Base-by-base conservation (phyloP, 2,797 vertebrate species). In the Eulemur coronatus region DNA sequence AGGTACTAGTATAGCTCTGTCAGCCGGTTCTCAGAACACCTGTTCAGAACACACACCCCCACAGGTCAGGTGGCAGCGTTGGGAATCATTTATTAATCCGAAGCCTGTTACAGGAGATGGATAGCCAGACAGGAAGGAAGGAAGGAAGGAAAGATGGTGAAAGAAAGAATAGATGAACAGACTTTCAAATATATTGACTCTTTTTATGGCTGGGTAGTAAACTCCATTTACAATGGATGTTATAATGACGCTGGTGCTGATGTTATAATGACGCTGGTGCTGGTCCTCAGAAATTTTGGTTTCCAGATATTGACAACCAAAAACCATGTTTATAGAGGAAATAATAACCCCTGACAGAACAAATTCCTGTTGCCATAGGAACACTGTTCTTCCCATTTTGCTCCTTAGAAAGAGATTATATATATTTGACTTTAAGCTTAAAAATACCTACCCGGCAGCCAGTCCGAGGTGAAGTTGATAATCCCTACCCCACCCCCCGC, bases 241-340 rank as follows among this genome's bases (percentile, higher is more conserved):
- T n/a, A 20, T 35, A 28, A 61, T 38, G 22, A 81, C 50, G 9
- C 50, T 46, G n/a, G n/a, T 67, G 24, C 46, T 46, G 11, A n/a
- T 63, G 48, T 33, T 24, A 86, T 35, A 28, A 61, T 38, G 22
- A 81, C 50, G 9, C 50, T 46, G 33, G n/a, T 67, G 24, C 46
- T 46, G 13, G 9, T 50, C 73, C 9, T 67, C 69, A 48, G 67
- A 84, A 89, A 43, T 75, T 81, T 85, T 67, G 82, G 35, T 81
- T 95, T 61, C 41, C 35, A 18, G 14, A 78, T 92, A 65, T 63
- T 91, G 85, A 82, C 38, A 89, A 84, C 20, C 50, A 75, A 72
- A 94, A 73, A 5, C 20, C 76, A 38, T 91, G 65, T 94, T 94
- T 93, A 63, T 50, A 90, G 57, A 93, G 67, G 65, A 92, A 79